Conservation (phyloP, 2,113 vertebrate genomes). For the Promerops cafer region DNA sequence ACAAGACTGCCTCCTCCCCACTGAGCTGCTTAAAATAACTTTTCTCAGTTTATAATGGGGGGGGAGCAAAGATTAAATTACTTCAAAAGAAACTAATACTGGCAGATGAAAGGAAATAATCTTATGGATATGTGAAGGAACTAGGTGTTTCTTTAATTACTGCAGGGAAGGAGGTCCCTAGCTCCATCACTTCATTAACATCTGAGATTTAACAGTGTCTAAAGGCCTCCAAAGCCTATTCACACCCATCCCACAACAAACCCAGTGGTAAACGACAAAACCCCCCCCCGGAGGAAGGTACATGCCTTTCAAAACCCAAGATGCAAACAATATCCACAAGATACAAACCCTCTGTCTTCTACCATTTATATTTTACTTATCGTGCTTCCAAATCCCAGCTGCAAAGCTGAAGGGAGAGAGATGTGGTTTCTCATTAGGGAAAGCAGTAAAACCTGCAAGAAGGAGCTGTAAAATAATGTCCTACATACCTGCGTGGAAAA, state of each 20-base stretch:
- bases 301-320: constrained; percentile 62
- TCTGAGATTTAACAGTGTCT: constrained; percentile 70
- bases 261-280: constrained; percentile 74
- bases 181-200: constrained; percentile 79
- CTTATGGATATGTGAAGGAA: constrained; percentile 75
- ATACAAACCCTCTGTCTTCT: constrained; percentile 64
- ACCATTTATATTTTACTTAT: constrained; percentile 71
- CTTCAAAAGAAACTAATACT: constrained; percentile 66
- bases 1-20: constrained; percentile 21
- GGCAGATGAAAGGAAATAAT: constrained; percentile 72
- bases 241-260: constrained; percentile 66
- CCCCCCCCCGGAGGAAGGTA: constrained; percentile 64
- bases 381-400: constrained; percentile 59
- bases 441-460: constrained; percentile 7
- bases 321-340: constrained; percentile 70
- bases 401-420: constrained; percentile 48
- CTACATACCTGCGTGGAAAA: not conserved
- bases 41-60: constrained; percentile 62
- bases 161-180: constrained; percentile 70
- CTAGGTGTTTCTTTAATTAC: constrained; percentile 63
- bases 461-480: not conserved
- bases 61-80: constrained; percentile 71
- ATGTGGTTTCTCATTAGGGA: constrained; percentile 63
- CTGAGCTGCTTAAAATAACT: constrained; percentile 69
- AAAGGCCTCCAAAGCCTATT: constrained; percentile 67